phyloP scores from a whole-genome alignment of 2,888 invertebrate species.

The Dryocosmus kuriphilus region DNA sequence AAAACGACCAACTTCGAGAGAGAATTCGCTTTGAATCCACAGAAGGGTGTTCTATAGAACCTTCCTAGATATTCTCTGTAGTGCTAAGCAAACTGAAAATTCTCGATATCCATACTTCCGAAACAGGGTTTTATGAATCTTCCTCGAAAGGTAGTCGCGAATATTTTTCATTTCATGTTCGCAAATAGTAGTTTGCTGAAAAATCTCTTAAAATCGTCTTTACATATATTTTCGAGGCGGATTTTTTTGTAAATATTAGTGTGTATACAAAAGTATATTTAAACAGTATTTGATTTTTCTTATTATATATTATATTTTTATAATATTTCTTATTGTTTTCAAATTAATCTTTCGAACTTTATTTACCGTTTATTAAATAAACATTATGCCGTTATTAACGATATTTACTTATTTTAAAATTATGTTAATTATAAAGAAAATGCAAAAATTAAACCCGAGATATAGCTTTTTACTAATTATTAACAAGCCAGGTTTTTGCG shows the following conservation, averaged over 20 bases:
- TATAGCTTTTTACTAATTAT: too few species aligned
- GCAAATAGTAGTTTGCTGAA: neutral
- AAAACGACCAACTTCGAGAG: conserved; percentile 27
- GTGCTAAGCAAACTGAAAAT: conserved; percentile 34
- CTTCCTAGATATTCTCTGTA: conserved; percentile 13
- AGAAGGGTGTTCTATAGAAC: conserved; percentile 13
- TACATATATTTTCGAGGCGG: neutral
- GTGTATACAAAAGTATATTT: neutral
- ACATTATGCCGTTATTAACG: too few species aligned
- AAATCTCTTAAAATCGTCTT: neutral
- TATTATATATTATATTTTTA: too few species aligned
- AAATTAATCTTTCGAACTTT: too few species aligned
- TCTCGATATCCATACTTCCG: conserved; percentile 12
- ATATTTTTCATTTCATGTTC: neutral
- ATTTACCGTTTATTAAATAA: too few species aligned
- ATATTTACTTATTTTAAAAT: too few species aligned
- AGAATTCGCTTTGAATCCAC: conserved; percentile 11
- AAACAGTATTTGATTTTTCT: conserved; percentile 19
- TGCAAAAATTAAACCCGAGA: too few species aligned
- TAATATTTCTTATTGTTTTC: too few species aligned
- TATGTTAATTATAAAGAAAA: too few species aligned
- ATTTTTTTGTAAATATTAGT: neutral
- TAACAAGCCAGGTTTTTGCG: too few species aligned
- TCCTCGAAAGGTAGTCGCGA: neutral
- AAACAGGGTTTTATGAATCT: conserved; percentile 19